Evolutionary conservation across 2,113 vertebrate genomes (phyloP), one percentile per base, ranked within the genome.

Genomic region (Centrocercus urophasianus): DNA sequence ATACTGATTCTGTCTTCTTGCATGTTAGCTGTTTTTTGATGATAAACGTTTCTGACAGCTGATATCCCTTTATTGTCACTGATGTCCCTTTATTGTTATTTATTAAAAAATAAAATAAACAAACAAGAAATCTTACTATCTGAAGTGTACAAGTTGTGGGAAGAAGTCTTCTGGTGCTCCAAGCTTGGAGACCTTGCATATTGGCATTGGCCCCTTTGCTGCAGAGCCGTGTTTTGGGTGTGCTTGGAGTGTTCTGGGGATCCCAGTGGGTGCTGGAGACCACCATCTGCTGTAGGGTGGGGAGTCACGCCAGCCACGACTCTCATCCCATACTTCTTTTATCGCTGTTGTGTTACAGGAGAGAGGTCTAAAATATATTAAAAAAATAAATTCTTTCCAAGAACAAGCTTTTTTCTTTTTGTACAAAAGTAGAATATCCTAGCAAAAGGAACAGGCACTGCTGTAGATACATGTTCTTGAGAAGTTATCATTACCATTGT

Each of bases 211-310:
- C 10, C 0, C 1, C 27, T 72, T 42, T 34, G 21, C 18, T 71
- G 34, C 42, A 20, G 45, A 5, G 10, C 14, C 0, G 0, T 5
- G 6, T 32, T 73, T 42, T 52, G 28, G 36, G 32, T 13, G 13
- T 40, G 22, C 13, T 74, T 70, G 38, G 16, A 8, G 6, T 0
- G 1, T 34, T 57, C 34, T 32, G 81, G 77, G 45, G 54, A 20
- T 40, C 30, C 17, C 6, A 28, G 5, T 1, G 21, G 63, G 4
- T 65, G 16, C 28, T 27, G 17, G 28, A 2, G 4, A 8, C 7
- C 9, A 1, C 36, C 5, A 3, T 50, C 42, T 79, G 30, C 48
- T 70, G 45, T 8, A 65, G 66, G 64, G 13, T 56, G 22, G 32
- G 0, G 20, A 40, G 30, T 22, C 20, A 30, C 11, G 14, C 15